These are phyloP conservation scores for Drosophila bipectinata DNA, from an alignment of 1,140 invertebrate species.

Conservation along the genomic window DNA sequence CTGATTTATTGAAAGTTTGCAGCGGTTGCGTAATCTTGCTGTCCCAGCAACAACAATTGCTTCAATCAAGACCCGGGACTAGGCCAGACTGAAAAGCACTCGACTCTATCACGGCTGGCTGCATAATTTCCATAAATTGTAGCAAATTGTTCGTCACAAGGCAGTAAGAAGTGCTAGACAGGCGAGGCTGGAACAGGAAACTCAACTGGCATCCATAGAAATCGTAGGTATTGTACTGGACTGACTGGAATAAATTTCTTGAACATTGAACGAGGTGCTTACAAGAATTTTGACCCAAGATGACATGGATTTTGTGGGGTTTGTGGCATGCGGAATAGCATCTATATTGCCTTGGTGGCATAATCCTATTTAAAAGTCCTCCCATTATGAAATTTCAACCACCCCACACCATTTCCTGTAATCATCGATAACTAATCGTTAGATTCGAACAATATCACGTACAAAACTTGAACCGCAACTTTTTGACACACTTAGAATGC, in stretches of 20 bases:
- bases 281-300: background rate
- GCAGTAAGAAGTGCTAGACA: conserved; percentile 1
- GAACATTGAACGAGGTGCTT: background rate
- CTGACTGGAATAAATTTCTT: conserved; percentile 9
- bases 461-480: conserved; percentile 52
- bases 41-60: conserved; percentile 69
- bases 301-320: background rate
- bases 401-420: background rate
- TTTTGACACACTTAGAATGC: conserved; percentile 74
- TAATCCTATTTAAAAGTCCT: background rate
- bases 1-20: conserved; percentile 40
- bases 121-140: conserved; percentile 76
- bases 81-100: conserved; percentile 16
- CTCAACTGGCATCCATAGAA: conserved; percentile 7
- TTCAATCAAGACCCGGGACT: conserved; percentile 45
- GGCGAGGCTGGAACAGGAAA: conserved; percentile 23
- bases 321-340: background rate
- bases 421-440: conserved; percentile 58
- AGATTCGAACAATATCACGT: conserved; percentile 61
- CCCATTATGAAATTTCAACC: background rate
- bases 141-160: conserved; percentile 63
- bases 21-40: conserved; percentile 69
- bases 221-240: conserved; percentile 5
- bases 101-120: conserved; percentile 42
- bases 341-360: background rate